phyloP scores from a whole-genome alignment of 2,888 invertebrate genomes.

The Poecilobothrus nobilitatus region DNA sequence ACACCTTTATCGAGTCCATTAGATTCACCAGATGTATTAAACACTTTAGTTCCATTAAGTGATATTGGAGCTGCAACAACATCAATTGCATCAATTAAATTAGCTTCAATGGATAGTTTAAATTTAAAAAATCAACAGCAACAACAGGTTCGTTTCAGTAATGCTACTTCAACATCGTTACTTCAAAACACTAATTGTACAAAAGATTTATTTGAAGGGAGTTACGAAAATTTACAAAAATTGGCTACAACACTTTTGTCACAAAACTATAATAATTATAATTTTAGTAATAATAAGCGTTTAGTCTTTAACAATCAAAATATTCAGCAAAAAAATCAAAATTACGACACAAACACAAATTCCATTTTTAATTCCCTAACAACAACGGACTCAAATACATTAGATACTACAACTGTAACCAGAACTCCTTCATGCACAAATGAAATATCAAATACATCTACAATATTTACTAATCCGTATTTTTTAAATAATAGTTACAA shows the following conservation, averaged over 20 bases:
- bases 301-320: neutral
- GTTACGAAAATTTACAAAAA: constrained; percentile 42
- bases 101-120: constrained; percentile 44
- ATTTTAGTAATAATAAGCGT: constrained; percentile 23
- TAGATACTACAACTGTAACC: constrained; percentile 28
- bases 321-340: neutral
- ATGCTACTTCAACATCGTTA: constrained; percentile 30
- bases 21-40: constrained; percentile 64
- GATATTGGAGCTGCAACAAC: constrained; percentile 42
- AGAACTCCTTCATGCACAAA: constrained; percentile 21
- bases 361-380: constrained; percentile 14
- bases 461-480: constrained; percentile 21
- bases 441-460: constrained; percentile 24
- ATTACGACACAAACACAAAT: neutral
- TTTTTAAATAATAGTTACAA: neutral
- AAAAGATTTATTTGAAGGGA: constrained; percentile 32
- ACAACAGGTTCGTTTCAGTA: constrained; percentile 50
- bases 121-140: constrained; percentile 35
- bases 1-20: constrained; percentile 74
- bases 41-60: constrained; percentile 42
- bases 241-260: constrained; percentile 36
- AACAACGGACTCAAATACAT: constrained; percentile 27
- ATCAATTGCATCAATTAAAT: constrained; percentile 42
- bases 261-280: constrained; percentile 27
- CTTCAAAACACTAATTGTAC: constrained; percentile 35